Evolutionary conservation across 2,888 invertebrate species (phyloP).

Genomic region (Drosophila gaucha): DNA sequence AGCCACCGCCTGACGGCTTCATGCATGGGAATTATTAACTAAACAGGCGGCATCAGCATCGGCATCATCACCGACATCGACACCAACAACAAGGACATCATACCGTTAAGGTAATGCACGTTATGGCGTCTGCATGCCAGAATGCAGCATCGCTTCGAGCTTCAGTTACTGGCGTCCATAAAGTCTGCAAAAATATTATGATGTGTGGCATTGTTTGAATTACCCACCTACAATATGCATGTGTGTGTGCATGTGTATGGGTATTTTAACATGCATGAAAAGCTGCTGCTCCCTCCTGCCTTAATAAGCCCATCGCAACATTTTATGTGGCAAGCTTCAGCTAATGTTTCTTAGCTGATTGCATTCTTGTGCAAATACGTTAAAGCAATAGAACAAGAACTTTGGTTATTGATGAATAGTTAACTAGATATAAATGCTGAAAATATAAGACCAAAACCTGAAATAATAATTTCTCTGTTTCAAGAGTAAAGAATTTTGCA

Average conservation of each 20-base stretch:
- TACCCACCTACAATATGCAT: slow-evolving; percentile 13
- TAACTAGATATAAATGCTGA: too few species aligned
- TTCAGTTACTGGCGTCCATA: slow-evolving; percentile 51
- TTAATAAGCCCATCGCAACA: slow-evolving; percentile 41
- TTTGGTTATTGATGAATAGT: background rate
- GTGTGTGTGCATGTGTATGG: background rate
- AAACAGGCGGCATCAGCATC: slow-evolving; percentile 47
- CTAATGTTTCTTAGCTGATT: slow-evolving; percentile 28
- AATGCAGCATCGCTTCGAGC: slow-evolving; percentile 32
- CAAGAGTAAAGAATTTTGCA: too few species aligned
- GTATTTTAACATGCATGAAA: background rate
- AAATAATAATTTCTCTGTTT: background rate
- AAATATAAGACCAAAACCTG: background rate
- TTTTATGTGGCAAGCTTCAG: slow-evolving; percentile 38
- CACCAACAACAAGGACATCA: slow-evolving; percentile 27
- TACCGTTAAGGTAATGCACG: slow-evolving; percentile 56
- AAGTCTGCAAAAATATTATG: slow-evolving; percentile 55
- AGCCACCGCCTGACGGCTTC: slow-evolving; percentile 32
- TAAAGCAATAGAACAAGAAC: too few species aligned
- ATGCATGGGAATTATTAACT: slow-evolving; percentile 80
- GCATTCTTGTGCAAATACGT: slow-evolving; percentile 17
- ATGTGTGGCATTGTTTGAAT: slow-evolving; percentile 55
- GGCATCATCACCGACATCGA: background rate
- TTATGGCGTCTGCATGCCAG: slow-evolving; percentile 54
- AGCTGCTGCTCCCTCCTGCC: background rate